Evolutionary conservation across 2,888 invertebrate genomes (phyloP).

Genomic region (Coenonympha glycerion): DNA sequence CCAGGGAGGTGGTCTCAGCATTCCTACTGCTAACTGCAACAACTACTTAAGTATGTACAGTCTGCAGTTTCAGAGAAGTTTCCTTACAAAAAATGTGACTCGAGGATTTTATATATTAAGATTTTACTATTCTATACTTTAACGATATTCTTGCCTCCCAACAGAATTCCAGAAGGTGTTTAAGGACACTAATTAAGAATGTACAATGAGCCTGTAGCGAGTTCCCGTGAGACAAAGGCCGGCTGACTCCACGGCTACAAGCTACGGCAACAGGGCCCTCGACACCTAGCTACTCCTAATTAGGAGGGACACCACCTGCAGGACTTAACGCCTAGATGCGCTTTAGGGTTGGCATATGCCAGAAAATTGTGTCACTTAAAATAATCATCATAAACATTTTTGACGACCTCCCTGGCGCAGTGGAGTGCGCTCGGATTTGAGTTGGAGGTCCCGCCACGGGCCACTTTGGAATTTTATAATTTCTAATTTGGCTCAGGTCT

Average conservation of each 20-base stretch:
- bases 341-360: slow-evolving; percentile 44
- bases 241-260: slow-evolving; percentile 41
- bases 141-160: slow-evolving; percentile 2
- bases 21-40: no score
- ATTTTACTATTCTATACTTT: not conserved
- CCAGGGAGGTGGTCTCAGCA: no score
- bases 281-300: slow-evolving; percentile 69
- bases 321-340: slow-evolving; percentile 49
- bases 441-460: no score
- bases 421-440: no score
- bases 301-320: slow-evolving; percentile 61
- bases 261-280: slow-evolving; percentile 66
- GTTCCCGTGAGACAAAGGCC: slow-evolving; percentile 33
- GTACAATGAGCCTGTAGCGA: slow-evolving; percentile 24
- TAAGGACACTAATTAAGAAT: slow-evolving; percentile 25
- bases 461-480: no score
- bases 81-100: no score
- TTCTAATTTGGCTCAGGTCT: no score
- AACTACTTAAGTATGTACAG: no score
- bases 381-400: not conserved
- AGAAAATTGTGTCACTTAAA: not conserved
- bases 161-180: slow-evolving; percentile 9
- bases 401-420: no score
- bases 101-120: not conserved
- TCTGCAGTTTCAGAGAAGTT: no score